Conservation (phyloP, 2,113 vertebrate species). For the Mixornis gularis region DNA sequence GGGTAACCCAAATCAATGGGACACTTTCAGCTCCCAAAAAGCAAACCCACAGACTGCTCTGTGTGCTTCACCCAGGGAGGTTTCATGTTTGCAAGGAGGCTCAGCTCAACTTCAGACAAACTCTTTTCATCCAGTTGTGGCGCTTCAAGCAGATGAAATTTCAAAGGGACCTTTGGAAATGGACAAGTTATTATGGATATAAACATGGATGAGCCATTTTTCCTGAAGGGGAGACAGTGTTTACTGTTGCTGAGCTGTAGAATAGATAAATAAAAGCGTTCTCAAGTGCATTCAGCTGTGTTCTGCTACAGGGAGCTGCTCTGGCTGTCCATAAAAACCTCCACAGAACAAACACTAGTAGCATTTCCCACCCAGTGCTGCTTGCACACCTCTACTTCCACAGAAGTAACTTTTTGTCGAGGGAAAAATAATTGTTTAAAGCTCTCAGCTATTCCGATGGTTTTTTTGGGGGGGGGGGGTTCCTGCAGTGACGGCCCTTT, state of each 20-base stretch:
- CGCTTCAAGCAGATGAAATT: not conserved
- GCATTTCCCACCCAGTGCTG: not conserved
- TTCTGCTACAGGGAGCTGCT: not conserved
- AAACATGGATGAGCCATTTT: not conserved
- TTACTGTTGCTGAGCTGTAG: not conserved
- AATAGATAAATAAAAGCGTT: not conserved
- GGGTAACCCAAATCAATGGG: not conserved
- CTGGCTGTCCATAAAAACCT: not conserved
- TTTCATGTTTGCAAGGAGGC: not conserved
- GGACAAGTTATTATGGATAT: not conserved
- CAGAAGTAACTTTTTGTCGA: not conserved
- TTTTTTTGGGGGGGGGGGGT: not conserved
- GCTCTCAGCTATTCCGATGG: accelerated
- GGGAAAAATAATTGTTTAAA: not conserved
- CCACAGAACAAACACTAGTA: accelerated
- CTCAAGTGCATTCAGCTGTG: not conserved
- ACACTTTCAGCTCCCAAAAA: not conserved
- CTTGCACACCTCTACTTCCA: not conserved
- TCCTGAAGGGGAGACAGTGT: not conserved
- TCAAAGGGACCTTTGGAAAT: not conserved
- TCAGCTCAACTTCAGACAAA: not conserved
- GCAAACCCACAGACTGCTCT: not conserved
- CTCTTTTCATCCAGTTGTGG: not conserved
- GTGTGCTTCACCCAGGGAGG: accelerated
- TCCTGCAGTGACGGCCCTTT: not conserved